These are phyloP conservation scores for Epinotia demarniana DNA, from an alignment of 2,888 invertebrate genomes.

Conservation along the genomic window DNA sequence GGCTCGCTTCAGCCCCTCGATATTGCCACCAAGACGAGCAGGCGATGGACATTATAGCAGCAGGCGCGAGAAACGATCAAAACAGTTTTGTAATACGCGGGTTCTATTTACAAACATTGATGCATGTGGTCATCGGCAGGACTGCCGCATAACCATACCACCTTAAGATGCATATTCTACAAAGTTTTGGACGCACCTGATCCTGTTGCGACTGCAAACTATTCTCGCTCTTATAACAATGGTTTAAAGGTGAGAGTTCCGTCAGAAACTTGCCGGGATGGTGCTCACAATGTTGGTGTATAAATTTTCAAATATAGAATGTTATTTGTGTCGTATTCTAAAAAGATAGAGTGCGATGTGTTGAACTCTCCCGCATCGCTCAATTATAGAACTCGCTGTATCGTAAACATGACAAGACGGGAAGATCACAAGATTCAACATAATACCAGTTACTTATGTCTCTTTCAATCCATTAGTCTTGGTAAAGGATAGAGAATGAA, in stretches of 20 bases:
- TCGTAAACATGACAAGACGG: constrained; percentile 69
- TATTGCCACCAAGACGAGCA: constrained; percentile 53
- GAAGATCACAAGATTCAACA: constrained; percentile 64
- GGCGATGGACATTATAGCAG: constrained; percentile 62
- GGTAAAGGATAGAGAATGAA: constrained; percentile 60
- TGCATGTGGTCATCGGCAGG: constrained; percentile 84
- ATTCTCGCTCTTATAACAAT: constrained; percentile 56
- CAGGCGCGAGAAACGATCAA: constrained; percentile 62
- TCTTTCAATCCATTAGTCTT: constrained; percentile 54
- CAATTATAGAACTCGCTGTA: constrained; percentile 82
- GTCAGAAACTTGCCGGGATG: constrained; percentile 56
- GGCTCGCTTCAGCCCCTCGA: constrained; percentile 49
- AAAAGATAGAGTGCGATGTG: constrained; percentile 84
- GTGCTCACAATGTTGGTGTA: constrained; percentile 75
- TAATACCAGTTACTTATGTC: constrained; percentile 61
- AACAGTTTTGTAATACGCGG: constrained; percentile 66
- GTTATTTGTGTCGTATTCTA: constrained; percentile 85
- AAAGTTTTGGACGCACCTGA: constrained; percentile 67
- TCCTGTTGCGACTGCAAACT: constrained; percentile 48
- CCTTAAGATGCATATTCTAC: constrained; percentile 74
- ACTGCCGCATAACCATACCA: constrained; percentile 80
- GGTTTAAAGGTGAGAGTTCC: constrained; percentile 62
- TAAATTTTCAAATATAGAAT: constrained; percentile 84
- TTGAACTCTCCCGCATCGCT: constrained; percentile 84
- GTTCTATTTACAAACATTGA: constrained; percentile 84